A percentile compares a stretch with the other conserved stretches of the same genome.
Evolutionary conservation across 2,797 vertebrate genomes (phyloP).

Genomic region (Hipposideros larvatus): DNA sequence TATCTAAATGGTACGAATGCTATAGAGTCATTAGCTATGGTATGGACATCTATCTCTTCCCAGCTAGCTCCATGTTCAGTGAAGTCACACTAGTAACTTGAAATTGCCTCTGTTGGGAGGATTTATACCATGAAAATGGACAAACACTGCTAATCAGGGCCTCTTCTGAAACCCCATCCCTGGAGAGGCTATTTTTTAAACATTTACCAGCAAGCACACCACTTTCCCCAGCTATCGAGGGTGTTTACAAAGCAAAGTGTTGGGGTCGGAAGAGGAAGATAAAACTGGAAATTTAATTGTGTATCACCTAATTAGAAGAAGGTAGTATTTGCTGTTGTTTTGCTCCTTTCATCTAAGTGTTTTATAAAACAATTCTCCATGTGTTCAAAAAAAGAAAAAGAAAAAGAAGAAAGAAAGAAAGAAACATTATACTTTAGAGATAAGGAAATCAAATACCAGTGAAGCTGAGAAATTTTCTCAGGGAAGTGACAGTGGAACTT

Average conservation of each 20-base stretch:
- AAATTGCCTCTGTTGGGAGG: not conserved
- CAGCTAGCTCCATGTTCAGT: not conserved
- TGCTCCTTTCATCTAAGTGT: not conserved
- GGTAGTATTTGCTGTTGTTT: not conserved
- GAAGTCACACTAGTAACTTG: not conserved
- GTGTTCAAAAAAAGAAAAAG: not conserved
- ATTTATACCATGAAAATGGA: not conserved
- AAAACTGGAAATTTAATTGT: not conserved
- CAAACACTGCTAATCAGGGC: too few species aligned
- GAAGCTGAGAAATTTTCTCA: constrained; percentile 2
- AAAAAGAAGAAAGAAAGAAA: not conserved
- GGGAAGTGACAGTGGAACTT: not conserved
- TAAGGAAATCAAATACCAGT: not conserved
- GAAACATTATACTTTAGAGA: not conserved
- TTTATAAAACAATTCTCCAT: not conserved
- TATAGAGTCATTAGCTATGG: rapidly evolving
- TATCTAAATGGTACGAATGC: not conserved
- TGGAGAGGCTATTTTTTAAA: not conserved
- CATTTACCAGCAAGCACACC: not conserved
- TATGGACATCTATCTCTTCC: not conserved
- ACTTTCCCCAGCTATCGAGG: not conserved
- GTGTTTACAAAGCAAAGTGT: not conserved
- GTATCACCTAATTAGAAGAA: not conserved
- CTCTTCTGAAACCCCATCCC: not conserved
- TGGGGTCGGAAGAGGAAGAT: not conserved